Percentiles rank a stretch among this genome's conserved stretches.
phyloP scores from a whole-genome alignment of 2,888 invertebrate species.

The Apomyelois bistriatella region DNA sequence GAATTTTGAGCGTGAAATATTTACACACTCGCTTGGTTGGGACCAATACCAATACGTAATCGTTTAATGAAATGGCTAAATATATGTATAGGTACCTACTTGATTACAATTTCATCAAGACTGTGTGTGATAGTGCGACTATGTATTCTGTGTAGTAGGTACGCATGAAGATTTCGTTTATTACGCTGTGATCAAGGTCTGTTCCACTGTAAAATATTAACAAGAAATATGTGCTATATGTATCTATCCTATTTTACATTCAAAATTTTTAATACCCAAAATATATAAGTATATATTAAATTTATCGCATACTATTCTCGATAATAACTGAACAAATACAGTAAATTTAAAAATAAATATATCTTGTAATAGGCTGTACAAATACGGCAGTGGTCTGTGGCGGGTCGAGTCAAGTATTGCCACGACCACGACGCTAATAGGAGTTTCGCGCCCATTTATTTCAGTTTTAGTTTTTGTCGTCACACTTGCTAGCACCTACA shows the following conservation, averaged over 20 bases:
- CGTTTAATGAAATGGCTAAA: too few species aligned
- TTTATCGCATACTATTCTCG: not conserved
- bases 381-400: conserved; percentile 53
- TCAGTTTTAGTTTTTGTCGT: conserved; percentile 65
- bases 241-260: too few species aligned
- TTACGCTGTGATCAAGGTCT: too few species aligned
- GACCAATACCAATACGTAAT: too few species aligned
- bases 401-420: conserved; percentile 37
- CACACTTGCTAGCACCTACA: conserved; percentile 59
- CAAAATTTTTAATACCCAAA: too few species aligned
- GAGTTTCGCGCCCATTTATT: conserved; percentile 61
- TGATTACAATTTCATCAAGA: too few species aligned
- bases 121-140: too few species aligned
- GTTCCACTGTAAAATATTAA: too few species aligned
- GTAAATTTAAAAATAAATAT: conserved; percentile 14
- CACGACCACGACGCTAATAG: conserved; percentile 49
- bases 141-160: too few species aligned
- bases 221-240: too few species aligned
- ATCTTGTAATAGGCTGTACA: conserved; percentile 53
- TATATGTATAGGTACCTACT: too few species aligned
- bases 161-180: too few species aligned
- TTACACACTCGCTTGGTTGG: conserved; percentile 37
- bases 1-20: conserved; percentile 52
- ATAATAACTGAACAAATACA: not conserved
- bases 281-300: not conserved